Evolutionary conservation across 2,888 invertebrate species (phyloP).

Genomic region (Argyresthia goedartella): DNA sequence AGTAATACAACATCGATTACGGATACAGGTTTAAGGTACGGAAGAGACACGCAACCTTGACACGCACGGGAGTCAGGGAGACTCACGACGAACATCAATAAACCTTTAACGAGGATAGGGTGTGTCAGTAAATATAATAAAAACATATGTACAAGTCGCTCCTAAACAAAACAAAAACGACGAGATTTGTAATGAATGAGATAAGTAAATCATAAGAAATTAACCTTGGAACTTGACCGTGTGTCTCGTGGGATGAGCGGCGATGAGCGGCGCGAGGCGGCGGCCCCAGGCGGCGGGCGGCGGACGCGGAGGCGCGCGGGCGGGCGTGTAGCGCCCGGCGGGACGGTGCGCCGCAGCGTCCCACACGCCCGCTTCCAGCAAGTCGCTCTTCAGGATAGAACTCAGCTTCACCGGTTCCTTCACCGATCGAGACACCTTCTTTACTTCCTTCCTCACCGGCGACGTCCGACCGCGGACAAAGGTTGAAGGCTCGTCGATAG

Average conservation of each 20-base stretch:
- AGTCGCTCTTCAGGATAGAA: slow-evolving; percentile 58
- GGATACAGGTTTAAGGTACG: slow-evolving; percentile 10
- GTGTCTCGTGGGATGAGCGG: slow-evolving; percentile 69
- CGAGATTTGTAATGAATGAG: slow-evolving; percentile 17
- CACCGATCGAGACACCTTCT: slow-evolving; percentile 35
- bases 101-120: slow-evolving; percentile 21
- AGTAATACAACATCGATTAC: slow-evolving; percentile 12
- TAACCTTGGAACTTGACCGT: slow-evolving; percentile 84
- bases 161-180: slow-evolving; percentile 49
- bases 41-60: slow-evolving; percentile 27
- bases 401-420: slow-evolving; percentile 57
- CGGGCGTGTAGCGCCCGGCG: slow-evolving; percentile 81
- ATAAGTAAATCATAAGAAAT: slow-evolving; percentile 27
- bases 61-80: slow-evolving; percentile 23
- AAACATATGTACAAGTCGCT: slow-evolving; percentile 29
- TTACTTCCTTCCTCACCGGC: slow-evolving; percentile 55
- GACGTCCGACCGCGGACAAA: slow-evolving; percentile 37
- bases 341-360: slow-evolving; percentile 83
- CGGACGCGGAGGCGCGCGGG: slow-evolving; percentile 67
- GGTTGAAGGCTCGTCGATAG: slow-evolving; percentile 58
- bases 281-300: slow-evolving; percentile 57
- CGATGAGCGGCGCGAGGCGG: slow-evolving; percentile 54
- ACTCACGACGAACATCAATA: slow-evolving; percentile 39
- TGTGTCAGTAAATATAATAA: slow-evolving; percentile 22
- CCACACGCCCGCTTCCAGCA: slow-evolving; percentile 76